Evolutionary conservation across 2,113 vertebrate genomes (phyloP).

Genomic region (Campylorhamphus procurvoides): DNA sequence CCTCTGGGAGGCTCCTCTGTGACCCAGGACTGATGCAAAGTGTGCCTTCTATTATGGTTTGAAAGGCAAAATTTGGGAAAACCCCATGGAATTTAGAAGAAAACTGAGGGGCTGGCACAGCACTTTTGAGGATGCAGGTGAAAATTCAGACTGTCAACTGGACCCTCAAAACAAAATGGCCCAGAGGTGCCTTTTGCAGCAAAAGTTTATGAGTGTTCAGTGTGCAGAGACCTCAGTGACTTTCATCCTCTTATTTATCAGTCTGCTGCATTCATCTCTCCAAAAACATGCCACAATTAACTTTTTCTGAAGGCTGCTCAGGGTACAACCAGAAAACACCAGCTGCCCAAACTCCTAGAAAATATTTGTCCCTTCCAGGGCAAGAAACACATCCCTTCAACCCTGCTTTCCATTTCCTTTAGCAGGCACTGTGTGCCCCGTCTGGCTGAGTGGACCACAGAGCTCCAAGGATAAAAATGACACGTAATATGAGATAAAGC

Average conservation of each 20-base stretch:
- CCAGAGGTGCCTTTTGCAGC: not conserved
- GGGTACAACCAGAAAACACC: not conserved
- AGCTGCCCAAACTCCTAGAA: not conserved
- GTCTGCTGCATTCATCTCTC: not conserved
- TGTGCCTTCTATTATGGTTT: not conserved
- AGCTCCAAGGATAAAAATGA: not conserved
- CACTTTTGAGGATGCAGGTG: not conserved
- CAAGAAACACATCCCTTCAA: accelerated
- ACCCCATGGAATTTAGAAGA: not conserved
- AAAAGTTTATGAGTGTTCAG: not conserved
- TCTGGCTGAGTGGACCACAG: not conserved
- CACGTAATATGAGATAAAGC: constrained; percentile 1
- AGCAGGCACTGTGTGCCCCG: accelerated
- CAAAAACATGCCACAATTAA: not conserved
- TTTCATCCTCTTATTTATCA: not conserved
- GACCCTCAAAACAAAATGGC: not conserved
- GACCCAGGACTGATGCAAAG: not conserved
- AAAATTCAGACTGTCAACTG: not conserved
- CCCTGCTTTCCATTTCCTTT: not conserved
- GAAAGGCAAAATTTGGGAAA: not conserved
- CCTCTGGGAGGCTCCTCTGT: not conserved
- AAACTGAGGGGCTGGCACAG: not conserved
- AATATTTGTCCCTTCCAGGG: not conserved
- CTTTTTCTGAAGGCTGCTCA: not conserved
- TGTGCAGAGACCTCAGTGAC: accelerated